phyloP scores from a whole-genome alignment of 2,888 invertebrate genomes.

The Chrysina gloriosa region DNA sequence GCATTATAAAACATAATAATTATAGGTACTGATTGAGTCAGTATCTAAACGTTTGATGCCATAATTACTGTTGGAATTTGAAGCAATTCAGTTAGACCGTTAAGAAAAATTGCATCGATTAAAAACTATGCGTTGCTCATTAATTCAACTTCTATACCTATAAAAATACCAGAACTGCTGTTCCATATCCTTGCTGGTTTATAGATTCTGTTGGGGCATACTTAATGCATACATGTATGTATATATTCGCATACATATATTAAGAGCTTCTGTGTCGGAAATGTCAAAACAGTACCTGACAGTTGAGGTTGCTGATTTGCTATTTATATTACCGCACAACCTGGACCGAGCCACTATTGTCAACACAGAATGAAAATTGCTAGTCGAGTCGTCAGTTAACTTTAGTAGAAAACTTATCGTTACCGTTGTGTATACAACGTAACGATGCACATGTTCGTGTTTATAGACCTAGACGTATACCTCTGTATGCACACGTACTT shows the following conservation, averaged over 20 bases:
- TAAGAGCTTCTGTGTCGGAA: constrained; percentile 20
- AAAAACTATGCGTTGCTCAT: neutral
- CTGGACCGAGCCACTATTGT: neutral
- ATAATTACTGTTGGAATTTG: constrained; percentile 3
- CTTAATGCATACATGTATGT: neutral
- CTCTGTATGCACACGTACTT: neutral
- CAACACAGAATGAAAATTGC: neutral
- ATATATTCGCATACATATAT: neutral
- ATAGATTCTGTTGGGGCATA: no score
- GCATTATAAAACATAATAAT: neutral
- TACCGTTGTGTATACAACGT: neutral
- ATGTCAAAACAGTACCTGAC: constrained; percentile 2
- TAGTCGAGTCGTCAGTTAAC: neutral
- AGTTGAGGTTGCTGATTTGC: constrained; percentile 6
- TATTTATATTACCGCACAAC: constrained; percentile 8
- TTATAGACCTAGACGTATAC: neutral
- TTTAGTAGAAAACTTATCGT: neutral
- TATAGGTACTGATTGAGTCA: neutral
- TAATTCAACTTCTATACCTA: neutral
- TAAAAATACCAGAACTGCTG: neutral
- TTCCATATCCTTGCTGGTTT: no score
- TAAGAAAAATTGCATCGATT: neutral
- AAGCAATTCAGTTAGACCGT: neutral
- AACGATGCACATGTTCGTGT: neutral
- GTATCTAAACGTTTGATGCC: neutral